Evolutionary conservation across 2,888 invertebrate genomes (phyloP).

Genomic region (Griposia aprilina): DNA sequence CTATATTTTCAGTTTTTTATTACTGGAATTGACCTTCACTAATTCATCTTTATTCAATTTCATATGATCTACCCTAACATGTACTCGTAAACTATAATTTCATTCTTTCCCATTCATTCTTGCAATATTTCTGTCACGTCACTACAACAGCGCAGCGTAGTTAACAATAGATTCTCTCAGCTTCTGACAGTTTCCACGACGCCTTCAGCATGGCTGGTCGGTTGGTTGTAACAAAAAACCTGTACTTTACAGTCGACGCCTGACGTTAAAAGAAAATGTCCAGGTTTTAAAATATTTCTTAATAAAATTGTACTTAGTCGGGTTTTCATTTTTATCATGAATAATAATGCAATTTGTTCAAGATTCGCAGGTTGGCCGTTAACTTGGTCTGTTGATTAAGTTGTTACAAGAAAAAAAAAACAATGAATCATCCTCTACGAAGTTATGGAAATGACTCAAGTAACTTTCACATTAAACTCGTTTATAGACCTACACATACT

Average conservation of each 20-base stretch:
- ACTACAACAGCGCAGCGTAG: conserved; percentile 17
- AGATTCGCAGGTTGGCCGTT: not conserved
- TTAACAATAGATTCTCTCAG: conserved; percentile 37
- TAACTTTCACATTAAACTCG: no score
- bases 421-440: no score
- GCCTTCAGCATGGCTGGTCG: conserved; percentile 30
- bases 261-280: conserved; percentile 23
- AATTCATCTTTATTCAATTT: not conserved
- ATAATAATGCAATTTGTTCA: not conserved
- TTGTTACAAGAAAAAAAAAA: no score
- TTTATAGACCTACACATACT: no score
- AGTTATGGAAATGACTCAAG: no score
- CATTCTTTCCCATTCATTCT: not conserved
- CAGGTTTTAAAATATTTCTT: conserved; percentile 3
- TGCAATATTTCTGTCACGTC: conserved; percentile 41
- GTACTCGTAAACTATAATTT: not conserved
- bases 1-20: no score
- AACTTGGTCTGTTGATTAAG: not conserved
- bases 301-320: conserved; percentile 5
- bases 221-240: conserved; percentile 28
- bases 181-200: conserved; percentile 24
- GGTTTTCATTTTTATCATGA: not conserved
- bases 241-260: conserved; percentile 23
- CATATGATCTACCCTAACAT: not conserved
- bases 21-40: no score